Base-by-base conservation (phyloP, 2,888 invertebrate genomes). In the Homarus gammarus region DNA sequence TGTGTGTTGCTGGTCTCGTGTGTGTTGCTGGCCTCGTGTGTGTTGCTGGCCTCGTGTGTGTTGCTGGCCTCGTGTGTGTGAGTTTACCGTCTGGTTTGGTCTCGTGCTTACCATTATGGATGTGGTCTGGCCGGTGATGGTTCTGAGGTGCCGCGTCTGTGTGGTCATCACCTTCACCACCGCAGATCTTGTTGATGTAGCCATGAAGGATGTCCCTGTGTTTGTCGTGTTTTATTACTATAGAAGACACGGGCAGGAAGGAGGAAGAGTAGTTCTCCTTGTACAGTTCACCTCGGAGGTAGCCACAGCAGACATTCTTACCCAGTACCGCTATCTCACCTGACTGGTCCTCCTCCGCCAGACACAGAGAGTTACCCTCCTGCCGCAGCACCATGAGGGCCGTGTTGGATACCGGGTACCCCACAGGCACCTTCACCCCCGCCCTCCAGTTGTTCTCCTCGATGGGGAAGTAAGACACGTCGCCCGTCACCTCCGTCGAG, bases 401-500 rank as follows among this genome's bases (percentile, higher is more conserved):
- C 27, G 90, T 90, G 84, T 90, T 90, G 72, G 31, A 33, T 27
- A 90, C 56, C 15, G 90, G 90, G 33, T 38, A n/a, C 8, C 90
- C 90, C 31, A 90, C 64, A 12, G 90, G 90, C 36, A 90, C 84
- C 79, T 73, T 84, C 22, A 81, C 79, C 5, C 81, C 83, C 18
- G 84, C 84, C 44, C 78, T 61, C 84, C 84, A 84, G 56, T 38
- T 84, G 44, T 56, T 38, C 79, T 90, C 87, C 8, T 90, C 73
- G 33, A 87, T 73, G 40, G 49, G 31, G n/a, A 78, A 51, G 84
- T 38, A 84, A 5, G 87, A 87, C 31, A 90, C 90, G 44, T 90
- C 90, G 15, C 97, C 98, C 96, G 98, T 97, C 0, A 97, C 96
- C 93, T 98, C 98, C 0, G 98, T 98, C 92, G 97, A 97, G 0